These are phyloP conservation scores for Druceiella hillmani DNA, from an alignment of 2,888 invertebrate genomes.

Conservation along the genomic window DNA sequence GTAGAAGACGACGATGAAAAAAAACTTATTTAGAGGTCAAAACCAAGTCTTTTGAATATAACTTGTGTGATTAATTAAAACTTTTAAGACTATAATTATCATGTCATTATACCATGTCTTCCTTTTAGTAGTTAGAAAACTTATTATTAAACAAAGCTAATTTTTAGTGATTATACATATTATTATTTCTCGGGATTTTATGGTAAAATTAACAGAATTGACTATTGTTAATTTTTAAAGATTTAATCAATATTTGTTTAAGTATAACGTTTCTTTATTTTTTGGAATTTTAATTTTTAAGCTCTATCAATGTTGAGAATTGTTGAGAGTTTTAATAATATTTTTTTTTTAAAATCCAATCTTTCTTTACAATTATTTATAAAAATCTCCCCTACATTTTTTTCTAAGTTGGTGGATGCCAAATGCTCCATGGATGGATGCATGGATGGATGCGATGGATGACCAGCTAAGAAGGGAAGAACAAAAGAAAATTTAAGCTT, in stretches of 20 bases:
- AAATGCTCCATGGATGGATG: too few species aligned
- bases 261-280: neutral
- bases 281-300: too few species aligned
- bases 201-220: constrained; percentile 12
- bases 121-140: constrained; percentile 13
- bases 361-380: too few species aligned
- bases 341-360: too few species aligned
- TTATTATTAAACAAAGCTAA: constrained; percentile 15
- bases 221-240: constrained; percentile 9
- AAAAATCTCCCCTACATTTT: too few species aligned
- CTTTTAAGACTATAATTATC: constrained; percentile 10
- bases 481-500: too few species aligned
- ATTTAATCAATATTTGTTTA: constrained; percentile 3
- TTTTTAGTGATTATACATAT: constrained; percentile 6
- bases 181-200: constrained; percentile 11
- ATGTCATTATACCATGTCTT: constrained; percentile 12
- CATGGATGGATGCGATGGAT: too few species aligned
- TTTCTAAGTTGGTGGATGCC: too few species aligned
- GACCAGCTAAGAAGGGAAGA: too few species aligned
- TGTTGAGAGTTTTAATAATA: too few species aligned
- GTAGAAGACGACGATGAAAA: constrained; percentile 26
- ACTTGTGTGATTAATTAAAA: constrained; percentile 16
- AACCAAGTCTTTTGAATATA: constrained; percentile 18
- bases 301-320: constrained; percentile 11
- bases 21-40: constrained; percentile 14